phyloP scores from a whole-genome alignment of 2,113 vertebrate species.

The Lates calcarifer region DNA sequence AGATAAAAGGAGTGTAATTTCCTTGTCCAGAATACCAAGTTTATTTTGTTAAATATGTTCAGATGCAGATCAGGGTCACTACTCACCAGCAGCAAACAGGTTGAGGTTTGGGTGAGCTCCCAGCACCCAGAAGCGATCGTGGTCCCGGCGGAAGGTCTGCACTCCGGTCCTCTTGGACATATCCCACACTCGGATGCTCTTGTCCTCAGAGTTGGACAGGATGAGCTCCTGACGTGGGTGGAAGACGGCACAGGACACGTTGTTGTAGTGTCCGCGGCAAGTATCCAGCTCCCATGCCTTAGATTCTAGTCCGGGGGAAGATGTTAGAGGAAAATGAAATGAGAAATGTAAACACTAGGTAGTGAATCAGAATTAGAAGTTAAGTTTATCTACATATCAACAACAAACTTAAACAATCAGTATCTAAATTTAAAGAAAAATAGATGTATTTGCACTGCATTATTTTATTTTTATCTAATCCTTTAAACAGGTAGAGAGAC shows the following conservation, averaged over 20 bases:
- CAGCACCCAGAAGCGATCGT: constrained; percentile 97
- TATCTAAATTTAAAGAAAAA: too few species aligned
- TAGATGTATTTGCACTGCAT: too few species aligned
- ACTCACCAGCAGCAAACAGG: constrained; percentile 94
- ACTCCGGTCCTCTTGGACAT: constrained; percentile 98
- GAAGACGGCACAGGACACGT: constrained; percentile 97
- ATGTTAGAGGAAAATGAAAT: background rate
- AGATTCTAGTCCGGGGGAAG: constrained; percentile 84
- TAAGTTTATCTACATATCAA: too few species aligned
- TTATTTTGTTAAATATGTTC: background rate
- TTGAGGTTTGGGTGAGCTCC: constrained; percentile 98
- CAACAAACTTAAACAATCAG: too few species aligned
- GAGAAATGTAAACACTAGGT: background rate
- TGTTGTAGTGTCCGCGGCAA: constrained; percentile 98
- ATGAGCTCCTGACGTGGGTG: constrained; percentile 98
- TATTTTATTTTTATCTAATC: too few species aligned
- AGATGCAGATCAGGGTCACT: background rate
- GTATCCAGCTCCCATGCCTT: constrained; percentile 99
- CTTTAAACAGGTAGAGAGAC: too few species aligned
- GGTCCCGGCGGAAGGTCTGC: constrained; percentile 96
- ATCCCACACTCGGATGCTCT: constrained; percentile 98
- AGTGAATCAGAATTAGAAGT: too few species aligned
- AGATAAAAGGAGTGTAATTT: background rate
- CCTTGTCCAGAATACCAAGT: background rate
- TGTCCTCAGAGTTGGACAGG: constrained; percentile 98